A percentile compares a stretch with the other conserved stretches of the same genome.
Conservation (phyloP, 2,888 invertebrate species). For the Physocephala rufipes region DNA sequence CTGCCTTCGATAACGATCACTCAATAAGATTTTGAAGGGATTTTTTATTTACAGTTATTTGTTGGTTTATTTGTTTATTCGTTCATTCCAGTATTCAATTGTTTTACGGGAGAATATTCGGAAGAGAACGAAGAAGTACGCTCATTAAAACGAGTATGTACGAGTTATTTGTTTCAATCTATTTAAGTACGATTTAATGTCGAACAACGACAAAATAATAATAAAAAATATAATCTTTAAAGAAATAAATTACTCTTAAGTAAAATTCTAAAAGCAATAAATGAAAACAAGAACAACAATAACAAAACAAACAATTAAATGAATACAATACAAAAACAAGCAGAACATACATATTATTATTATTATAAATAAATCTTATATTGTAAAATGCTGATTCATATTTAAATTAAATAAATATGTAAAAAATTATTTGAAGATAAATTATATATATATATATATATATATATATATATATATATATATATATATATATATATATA, state of each 20-base stretch:
- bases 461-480: conserved; percentile 7
- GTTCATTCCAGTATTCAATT: too few relatives aligned
- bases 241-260: conserved; percentile 61
- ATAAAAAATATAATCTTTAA: conserved; percentile 27
- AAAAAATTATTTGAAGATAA: too few relatives aligned
- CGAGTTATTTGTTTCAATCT: conserved; percentile 16
- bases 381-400: conserved; percentile 27
- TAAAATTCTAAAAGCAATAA: conserved; percentile 66
- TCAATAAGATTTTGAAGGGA: too few relatives aligned
- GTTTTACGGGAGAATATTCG: too few relatives aligned
- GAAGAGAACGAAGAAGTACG: background rate
- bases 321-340: conserved; percentile 47
- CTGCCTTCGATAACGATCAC: too few relatives aligned
- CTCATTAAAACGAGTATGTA: conserved; percentile 29
- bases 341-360: conserved; percentile 31
- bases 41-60: too few relatives aligned
- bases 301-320: conserved; percentile 42
- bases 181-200: background rate
- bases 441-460: conserved; percentile 17
- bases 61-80: too few relatives aligned
- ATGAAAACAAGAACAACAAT: conserved; percentile 51
- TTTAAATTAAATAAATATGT: background rate
- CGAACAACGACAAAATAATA: conserved; percentile 10
- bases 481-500: conserved; percentile 11
- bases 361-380: conserved; percentile 8